Conservation (phyloP, 53 echinoderm and acorn worm genomes). For the Glandiceps talaboti region DNA sequence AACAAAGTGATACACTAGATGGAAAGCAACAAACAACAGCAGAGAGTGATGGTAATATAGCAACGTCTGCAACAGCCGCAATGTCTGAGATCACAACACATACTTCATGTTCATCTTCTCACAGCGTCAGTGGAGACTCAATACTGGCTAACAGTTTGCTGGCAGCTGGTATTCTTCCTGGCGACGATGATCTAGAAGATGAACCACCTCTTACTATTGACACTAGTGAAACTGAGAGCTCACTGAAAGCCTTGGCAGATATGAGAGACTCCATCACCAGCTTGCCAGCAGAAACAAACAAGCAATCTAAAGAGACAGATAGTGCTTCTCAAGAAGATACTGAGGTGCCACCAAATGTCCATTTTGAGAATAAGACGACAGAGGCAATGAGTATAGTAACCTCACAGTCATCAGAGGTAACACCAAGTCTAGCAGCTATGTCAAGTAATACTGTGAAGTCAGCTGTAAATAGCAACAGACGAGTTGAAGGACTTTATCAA, state of each 20-base stretch:
- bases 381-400: no score
- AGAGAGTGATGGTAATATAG: neutral
- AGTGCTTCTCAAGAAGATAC: no score
- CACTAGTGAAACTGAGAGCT: constrained; percentile 12
- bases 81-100: neutral
- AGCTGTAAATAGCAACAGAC: no score
- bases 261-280: constrained; percentile 30
- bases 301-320: neutral
- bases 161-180: neutral
- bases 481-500: no score
- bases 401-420: no score
- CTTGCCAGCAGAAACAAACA: constrained; percentile 9
- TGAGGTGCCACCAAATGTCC: no score
- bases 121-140: neutral
- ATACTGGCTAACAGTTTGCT: constrained; percentile 1
- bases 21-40: neutral
- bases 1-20: constrained; percentile 16
- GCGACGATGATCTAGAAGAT: neutral
- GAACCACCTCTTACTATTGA: neutral
- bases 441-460: no score
- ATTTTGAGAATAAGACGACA: no score
- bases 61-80: neutral
- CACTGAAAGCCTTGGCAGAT: constrained; percentile 25
- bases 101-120: neutral
- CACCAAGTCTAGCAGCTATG: no score